Conservation (phyloP, 2,888 invertebrate genomes). For the Embidobia sp. region DNA sequence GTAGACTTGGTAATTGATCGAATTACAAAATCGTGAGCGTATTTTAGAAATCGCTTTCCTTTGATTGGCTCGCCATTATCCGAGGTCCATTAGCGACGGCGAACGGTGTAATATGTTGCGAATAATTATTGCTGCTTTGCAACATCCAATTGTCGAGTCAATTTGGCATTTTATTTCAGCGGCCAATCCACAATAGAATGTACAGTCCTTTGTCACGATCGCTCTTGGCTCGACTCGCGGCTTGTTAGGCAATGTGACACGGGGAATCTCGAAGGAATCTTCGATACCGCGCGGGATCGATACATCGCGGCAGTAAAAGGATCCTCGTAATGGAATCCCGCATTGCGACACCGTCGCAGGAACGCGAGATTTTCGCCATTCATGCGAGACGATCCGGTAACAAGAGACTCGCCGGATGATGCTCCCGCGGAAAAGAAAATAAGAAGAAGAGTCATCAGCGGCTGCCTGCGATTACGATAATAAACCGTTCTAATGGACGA, state of each 20-base stretch:
- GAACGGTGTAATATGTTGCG: not conserved
- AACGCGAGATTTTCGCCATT: slow-evolving; percentile 59
- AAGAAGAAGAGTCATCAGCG: slow-evolving; percentile 1
- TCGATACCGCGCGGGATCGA: slow-evolving; percentile 54
- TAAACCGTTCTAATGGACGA: no score
- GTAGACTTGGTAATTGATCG: no score
- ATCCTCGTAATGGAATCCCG: slow-evolving; percentile 61
- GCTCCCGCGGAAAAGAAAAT: slow-evolving; percentile 19
- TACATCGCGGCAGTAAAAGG: slow-evolving; percentile 59
- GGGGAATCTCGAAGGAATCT: slow-evolving; percentile 55
- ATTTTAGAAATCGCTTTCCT: no score
- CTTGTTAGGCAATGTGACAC: slow-evolving; percentile 57
- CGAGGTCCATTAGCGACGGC: no score
- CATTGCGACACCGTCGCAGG: slow-evolving; percentile 55
- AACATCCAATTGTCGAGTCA: slow-evolving; percentile 13
- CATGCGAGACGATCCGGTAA: slow-evolving; percentile 53
- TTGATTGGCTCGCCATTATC: no score
- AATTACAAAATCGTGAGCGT: no score
- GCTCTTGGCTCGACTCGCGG: slow-evolving; percentile 26
- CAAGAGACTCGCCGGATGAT: slow-evolving; percentile 30
- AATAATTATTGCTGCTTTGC: not conserved
- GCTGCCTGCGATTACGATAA: not conserved
- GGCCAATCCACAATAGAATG: slow-evolving; percentile 28
- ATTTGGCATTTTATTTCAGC: slow-evolving; percentile 31
- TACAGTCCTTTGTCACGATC: slow-evolving; percentile 44